phyloP scores from a whole-genome alignment of 2,113 vertebrate genomes.

The Conger conger region DNA sequence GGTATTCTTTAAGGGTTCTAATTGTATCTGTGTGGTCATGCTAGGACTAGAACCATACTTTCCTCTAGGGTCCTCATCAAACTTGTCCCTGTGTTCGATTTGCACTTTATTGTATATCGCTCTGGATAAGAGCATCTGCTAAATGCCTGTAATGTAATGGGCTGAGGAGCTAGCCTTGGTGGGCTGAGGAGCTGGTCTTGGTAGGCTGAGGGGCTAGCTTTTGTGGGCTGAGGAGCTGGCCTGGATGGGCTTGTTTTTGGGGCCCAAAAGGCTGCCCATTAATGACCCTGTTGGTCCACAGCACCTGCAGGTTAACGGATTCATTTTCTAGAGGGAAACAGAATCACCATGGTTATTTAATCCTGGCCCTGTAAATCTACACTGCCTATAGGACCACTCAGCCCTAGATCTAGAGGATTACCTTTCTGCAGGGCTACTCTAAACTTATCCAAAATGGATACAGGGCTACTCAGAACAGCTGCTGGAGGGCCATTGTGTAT shows the following conservation, averaged over 20 bases:
- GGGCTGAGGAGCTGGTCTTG: neutral
- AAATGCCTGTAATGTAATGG: no score
- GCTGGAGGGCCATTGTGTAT: neutral
- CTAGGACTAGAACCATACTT: no score
- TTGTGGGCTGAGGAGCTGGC: no score
- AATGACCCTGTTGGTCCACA: neutral
- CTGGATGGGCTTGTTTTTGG: neutral
- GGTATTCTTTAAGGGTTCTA: no score
- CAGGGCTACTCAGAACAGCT: neutral
- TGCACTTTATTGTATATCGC: no score
- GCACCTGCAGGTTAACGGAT: neutral
- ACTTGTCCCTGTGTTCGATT: no score
- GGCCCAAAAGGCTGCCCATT: neutral
- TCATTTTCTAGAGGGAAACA: neutral
- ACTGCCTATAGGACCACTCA: neutral
- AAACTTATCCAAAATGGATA: neutral
- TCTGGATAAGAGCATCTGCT: no score
- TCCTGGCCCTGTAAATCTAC: neutral
- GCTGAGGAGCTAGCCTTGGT: no score
- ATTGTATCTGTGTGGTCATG: no score
- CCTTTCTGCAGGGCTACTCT: neutral
- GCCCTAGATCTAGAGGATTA: neutral
- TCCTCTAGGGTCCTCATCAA: no score
- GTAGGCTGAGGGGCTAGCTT: neutral
- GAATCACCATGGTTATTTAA: neutral